Percentiles rank a stretch among this genome's conserved stretches.
Evolutionary conservation across 2,797 vertebrate genomes (phyloP).

Genomic region (Hephaestus fuliginosus): DNA sequence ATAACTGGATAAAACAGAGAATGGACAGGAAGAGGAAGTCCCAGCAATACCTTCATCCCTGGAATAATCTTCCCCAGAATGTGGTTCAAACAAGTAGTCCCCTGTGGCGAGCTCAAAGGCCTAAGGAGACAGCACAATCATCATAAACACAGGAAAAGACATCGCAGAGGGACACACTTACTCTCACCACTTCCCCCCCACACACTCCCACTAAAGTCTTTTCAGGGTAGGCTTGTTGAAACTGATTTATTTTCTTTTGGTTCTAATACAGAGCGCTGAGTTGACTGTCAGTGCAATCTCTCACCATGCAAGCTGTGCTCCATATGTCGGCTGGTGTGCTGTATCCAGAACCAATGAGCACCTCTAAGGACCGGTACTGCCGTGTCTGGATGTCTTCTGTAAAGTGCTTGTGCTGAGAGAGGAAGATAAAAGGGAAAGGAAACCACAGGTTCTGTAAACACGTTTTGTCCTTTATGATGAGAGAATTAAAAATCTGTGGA

Average conservation of each 20-base stretch:
- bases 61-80: conserved; percentile 98
- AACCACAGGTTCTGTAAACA: background rate
- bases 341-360: conserved; percentile 92
- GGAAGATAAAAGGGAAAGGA: background rate
- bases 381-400: conserved; percentile 96
- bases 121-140: conserved; percentile 77
- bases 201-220: background rate
- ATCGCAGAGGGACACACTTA: background rate
- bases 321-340: conserved; percentile 93
- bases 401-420: conserved; percentile 93
- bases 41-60: conserved; percentile 94
- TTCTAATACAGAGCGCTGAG: background rate
- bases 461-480: background rate
- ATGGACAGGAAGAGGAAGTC: conserved; percentile 36
- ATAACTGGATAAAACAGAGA: conserved; percentile 24
- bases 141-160: conserved; percentile 37
- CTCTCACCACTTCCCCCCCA: background rate
- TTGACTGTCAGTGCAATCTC: conserved; percentile 12
- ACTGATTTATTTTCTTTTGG: background rate
- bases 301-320: conserved; percentile 97
- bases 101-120: conserved; percentile 98
- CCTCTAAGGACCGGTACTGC: conserved; percentile 94
- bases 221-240: background rate
- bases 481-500: background rate
- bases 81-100: conserved; percentile 98